Evolutionary conservation across 1,140 invertebrate genomes (phyloP).

Genomic region (Thalassaphorura encarpata): DNA sequence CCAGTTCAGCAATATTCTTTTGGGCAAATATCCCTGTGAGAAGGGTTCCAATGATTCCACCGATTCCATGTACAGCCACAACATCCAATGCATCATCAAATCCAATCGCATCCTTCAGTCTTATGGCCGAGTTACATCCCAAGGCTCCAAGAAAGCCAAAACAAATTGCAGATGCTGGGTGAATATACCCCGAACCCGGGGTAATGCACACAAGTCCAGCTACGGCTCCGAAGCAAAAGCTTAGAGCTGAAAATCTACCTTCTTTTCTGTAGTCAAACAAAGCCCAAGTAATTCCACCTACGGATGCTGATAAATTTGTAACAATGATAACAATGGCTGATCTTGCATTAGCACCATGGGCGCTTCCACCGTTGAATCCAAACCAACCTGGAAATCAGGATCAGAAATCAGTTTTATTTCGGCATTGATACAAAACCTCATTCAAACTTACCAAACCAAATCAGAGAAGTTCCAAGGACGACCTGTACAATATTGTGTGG

Average conservation of each 20-base stretch:
- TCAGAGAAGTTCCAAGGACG: slow-evolving; percentile 21
- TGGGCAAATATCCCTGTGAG: slow-evolving; percentile 21
- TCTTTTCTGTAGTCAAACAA: slow-evolving; percentile 24
- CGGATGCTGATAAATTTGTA: slow-evolving; percentile 24
- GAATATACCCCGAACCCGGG: slow-evolving; percentile 24
- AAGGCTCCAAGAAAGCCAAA: slow-evolving; percentile 27
- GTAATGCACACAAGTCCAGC: slow-evolving; percentile 26
- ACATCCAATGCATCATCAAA: slow-evolving; percentile 31
- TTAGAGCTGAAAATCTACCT: slow-evolving; percentile 23
- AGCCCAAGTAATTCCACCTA: slow-evolving; percentile 29
- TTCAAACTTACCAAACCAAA: slow-evolving; percentile 26
- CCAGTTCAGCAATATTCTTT: slow-evolving; percentile 14
- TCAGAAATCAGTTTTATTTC: background rate
- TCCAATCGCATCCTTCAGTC: slow-evolving; percentile 18
- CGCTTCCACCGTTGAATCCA: slow-evolving; percentile 27
- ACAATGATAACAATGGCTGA: slow-evolving; percentile 15
- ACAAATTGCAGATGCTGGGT: slow-evolving; percentile 9
- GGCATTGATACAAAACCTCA: background rate
- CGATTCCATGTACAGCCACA: slow-evolving; percentile 26
- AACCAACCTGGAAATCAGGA: background rate
- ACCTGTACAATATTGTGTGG: slow-evolving; percentile 30
- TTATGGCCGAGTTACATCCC: slow-evolving; percentile 18
- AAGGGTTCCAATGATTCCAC: slow-evolving; percentile 26
- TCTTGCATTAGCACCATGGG: slow-evolving; percentile 20
- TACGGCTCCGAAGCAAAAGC: slow-evolving; percentile 30